phyloP scores from a whole-genome alignment of 2,888 invertebrate genomes.

The Nomada ferruginata region DNA sequence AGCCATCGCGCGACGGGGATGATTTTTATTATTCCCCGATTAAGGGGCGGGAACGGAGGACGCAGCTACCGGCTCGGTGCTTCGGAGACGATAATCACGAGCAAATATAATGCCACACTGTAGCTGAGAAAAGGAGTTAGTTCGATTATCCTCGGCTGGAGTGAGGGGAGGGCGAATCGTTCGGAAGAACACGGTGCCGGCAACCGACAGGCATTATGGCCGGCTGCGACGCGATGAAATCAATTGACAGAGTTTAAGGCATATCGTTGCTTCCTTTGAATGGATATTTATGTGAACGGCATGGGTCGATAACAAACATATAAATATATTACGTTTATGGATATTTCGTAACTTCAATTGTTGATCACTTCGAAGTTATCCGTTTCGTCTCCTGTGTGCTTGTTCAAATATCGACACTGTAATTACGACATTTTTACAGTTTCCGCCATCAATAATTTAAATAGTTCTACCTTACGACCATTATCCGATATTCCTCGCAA shows the following conservation, averaged over 20 bases:
- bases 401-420: too few species aligned
- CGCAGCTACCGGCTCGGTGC: constrained; percentile 2
- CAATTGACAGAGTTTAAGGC: constrained; percentile 1
- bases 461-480: neutral
- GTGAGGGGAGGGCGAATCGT: constrained; percentile 15
- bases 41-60: constrained; percentile 67
- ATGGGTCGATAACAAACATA: too few species aligned
- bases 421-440: too few species aligned
- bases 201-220: constrained; percentile 19
- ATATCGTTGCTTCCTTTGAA: neutral
- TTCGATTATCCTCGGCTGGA: constrained; percentile 51
- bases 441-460: too few species aligned
- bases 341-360: too few species aligned
- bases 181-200: neutral
- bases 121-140: constrained; percentile 43
- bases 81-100: constrained; percentile 64
- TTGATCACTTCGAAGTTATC: too few species aligned
- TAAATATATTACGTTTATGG: too few species aligned
- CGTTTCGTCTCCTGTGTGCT: too few species aligned
- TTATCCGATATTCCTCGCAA: neutral
- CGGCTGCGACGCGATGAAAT: constrained; percentile 4
- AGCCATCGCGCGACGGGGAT: constrained; percentile 73
- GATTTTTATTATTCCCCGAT: constrained; percentile 77
- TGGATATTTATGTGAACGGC: neutral
- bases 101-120: constrained; percentile 70